A percentile compares a stretch with the other conserved stretches of the same genome.
phyloP scores from a whole-genome alignment of 2,888 invertebrate genomes.

The Pterostichus niger region DNA sequence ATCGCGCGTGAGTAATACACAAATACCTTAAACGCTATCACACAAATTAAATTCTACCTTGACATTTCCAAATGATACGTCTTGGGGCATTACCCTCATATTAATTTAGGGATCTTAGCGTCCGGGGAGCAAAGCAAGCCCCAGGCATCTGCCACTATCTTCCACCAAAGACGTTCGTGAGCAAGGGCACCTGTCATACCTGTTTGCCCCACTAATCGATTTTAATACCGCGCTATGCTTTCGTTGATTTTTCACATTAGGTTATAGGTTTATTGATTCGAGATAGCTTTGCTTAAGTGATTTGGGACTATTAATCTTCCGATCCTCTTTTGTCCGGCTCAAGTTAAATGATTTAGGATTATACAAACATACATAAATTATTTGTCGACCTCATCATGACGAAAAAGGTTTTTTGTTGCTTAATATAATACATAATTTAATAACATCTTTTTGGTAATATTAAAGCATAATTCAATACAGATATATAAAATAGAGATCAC shows the following conservation, averaged over 20 bases:
- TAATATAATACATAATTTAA: not conserved
- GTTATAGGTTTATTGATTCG: conserved; percentile 32
- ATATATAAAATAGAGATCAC: too few relatives aligned
- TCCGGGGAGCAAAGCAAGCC: conserved; percentile 1
- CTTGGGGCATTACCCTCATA: conserved; percentile 61
- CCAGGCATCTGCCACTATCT: conserved; percentile 9
- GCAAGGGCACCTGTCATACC: not conserved
- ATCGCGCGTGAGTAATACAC: conserved; percentile 67
- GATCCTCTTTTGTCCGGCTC: conserved; percentile 5
- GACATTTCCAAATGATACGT: conserved; percentile 70
- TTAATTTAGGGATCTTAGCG: conserved; percentile 58
- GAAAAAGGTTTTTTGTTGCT: not conserved
- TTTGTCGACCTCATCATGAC: too few relatives aligned
- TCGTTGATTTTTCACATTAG: conserved; percentile 44
- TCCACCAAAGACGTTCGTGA: conserved; percentile 11
- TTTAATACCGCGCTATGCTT: conserved; percentile 17
- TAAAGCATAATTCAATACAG: too few relatives aligned
- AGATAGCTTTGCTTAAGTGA: conserved; percentile 20
- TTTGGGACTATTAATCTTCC: conserved; percentile 27
- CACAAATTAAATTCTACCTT: conserved; percentile 71
- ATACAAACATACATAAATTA: not conserved
- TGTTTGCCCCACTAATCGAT: conserved; percentile 27
- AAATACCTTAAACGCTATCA: conserved; percentile 69
- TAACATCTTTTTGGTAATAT: not conserved
- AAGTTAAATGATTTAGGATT: conserved; percentile 14